These are phyloP conservation scores for Pangasius krempfi DNA, from an alignment of 2,797 vertebrate species.

Conservation along the genomic window DNA sequence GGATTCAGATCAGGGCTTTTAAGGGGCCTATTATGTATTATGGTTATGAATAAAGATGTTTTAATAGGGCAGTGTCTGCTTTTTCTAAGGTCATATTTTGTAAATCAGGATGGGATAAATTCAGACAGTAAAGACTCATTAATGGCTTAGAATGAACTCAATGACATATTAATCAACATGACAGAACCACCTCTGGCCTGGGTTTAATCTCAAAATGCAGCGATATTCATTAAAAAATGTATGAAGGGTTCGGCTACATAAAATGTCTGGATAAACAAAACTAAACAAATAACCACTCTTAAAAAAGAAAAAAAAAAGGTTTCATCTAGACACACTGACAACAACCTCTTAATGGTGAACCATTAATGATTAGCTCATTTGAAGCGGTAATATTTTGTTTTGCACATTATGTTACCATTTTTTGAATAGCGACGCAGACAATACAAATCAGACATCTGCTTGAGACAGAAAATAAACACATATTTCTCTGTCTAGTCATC, in stretches of 20 bases:
- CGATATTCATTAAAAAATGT: background rate
- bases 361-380: too few species aligned
- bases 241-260: background rate
- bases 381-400: background rate
- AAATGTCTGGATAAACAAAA: background rate
- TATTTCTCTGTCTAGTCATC: background rate
- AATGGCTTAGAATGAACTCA: conserved; percentile 39
- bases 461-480: background rate
- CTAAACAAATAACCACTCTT: background rate
- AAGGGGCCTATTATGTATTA: conserved; percentile 46
- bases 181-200: conserved; percentile 21
- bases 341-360: background rate
- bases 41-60: conserved; percentile 50
- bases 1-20: conserved; percentile 45
- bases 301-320: too few species aligned
- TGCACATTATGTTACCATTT: background rate
- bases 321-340: background rate
- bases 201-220: background rate
- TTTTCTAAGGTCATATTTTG: conserved; percentile 32
- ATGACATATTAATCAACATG: conserved; percentile 35
- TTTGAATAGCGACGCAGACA: background rate
- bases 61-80: conserved; percentile 31
- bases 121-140: background rate
- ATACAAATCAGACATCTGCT: background rate
- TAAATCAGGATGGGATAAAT: conserved; percentile 47